Evolutionary conservation across 2,113 vertebrate species (phyloP), one percentile per base, ranked within the genome.

Genomic region (Pterocles orientalis): DNA sequence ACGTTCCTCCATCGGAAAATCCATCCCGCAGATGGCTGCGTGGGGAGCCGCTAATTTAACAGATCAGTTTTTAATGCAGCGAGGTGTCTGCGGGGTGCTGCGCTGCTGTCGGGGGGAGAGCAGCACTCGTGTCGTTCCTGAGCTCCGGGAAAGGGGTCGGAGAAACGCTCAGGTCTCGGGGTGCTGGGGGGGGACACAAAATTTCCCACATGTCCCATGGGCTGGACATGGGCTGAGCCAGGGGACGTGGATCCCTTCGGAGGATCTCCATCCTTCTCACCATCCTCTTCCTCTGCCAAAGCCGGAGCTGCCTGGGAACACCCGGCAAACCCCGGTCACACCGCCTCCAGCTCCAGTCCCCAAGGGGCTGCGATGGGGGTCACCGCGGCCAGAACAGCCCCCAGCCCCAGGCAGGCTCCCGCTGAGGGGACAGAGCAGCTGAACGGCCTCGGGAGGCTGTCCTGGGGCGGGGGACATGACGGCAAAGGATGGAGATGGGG

Each of bases 381-480:
- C 64, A 24, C n/a, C 6, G 17, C n/a, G n/a, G n/a, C n/a, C n/a
- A n/a, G n/a, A 61, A 48, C 17, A 57, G 66, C 39, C 47, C 93
- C 93, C 51, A 79, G 65, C 17, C 18, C 41, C 2, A 2, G 20
- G 62, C 39, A 36, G 86, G 56, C 33, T 68, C 43, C 57, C 7
- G 3, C 19, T 2, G 1, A 48, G 23, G 45, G 39, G 17, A 51
- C 62, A 65, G 68, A 61, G 60, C 54, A 75, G 43, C 50, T 14
- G 2, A n/a, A 57, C 65, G 16, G 18, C 31, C 62, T 36, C 8
- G 0, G 28, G 24, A 29, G 29, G 26, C 39, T 41, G 28, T 16
- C 10, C 33, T 2, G 2, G 53, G 13, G 66, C 2, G 5, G 78
- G 51, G 43, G 48, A 68, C 0, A 3, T 0, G 0, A 41, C 0